These are phyloP conservation scores for Tipula confusa DNA, from an alignment of 2,888 invertebrate genomes.

Conservation along the genomic window DNA sequence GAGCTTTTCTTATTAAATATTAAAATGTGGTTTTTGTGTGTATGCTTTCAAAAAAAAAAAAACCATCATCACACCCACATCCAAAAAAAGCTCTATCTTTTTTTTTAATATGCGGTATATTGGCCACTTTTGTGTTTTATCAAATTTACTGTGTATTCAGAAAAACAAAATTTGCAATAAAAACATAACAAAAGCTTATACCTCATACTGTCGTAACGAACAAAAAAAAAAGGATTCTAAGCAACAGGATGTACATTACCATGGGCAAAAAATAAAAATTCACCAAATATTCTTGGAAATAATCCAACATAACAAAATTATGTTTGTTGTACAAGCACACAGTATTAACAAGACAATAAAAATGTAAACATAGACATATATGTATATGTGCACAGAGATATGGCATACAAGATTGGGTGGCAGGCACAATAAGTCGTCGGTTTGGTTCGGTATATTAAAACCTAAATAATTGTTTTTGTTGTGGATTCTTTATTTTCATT, in stretches of 20 bases:
- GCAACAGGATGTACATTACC: slow-evolving; percentile 3
- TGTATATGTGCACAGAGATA: neutral
- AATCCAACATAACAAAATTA: neutral
- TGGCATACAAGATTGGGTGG: neutral
- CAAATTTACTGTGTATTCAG: neutral
- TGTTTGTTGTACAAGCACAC: neutral
- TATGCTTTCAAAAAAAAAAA: neutral
- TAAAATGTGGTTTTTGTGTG: neutral
- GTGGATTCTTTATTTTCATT: too few species aligned
- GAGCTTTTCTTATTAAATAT: neutral
- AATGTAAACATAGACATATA: neutral
- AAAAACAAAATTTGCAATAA: neutral
- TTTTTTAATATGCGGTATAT: neutral
- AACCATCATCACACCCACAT: neutral
- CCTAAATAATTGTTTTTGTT: neutral
- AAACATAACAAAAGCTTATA: neutral
- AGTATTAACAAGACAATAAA: slow-evolving; percentile 12
- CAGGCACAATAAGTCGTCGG: neutral
- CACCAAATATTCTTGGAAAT: neutral
- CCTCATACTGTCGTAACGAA: too few species aligned
- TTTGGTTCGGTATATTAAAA: neutral
- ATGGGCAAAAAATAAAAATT: neutral
- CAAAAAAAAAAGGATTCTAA: neutral
- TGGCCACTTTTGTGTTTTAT: neutral
- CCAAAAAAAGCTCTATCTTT: neutral